Evolutionary conservation across 1,140 invertebrate genomes (phyloP), one percentile per base, ranked within the genome.

Genomic region (Neomicropteryx cornuta): DNA sequence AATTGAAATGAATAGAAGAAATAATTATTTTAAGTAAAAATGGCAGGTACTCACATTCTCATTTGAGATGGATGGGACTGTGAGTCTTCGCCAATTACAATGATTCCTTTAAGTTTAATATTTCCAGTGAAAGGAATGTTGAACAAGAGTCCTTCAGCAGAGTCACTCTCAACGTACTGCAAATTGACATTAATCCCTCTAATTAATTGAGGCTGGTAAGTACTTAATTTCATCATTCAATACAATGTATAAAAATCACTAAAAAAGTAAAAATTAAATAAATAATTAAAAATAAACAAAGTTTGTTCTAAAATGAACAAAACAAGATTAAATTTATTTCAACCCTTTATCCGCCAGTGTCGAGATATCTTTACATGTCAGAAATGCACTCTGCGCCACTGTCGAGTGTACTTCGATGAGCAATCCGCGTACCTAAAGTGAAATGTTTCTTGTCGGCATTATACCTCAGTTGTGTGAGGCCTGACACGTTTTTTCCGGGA

Each of bases 111-210:
- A 29, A 97, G 63, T 63, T 97, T 97, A 1, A 97, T 73, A 70
- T 89, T 89, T 16, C 91, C 93, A 29, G 87, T 91, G 56, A 97
- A 96, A 39, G 92, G 92, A 52, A 97, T 90, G 61, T 95, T 95
- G 55, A 97, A 92, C 1, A 97, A 62, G 4, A 97, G 66, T 68
- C 97, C 93, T 63, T 89, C 83, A 71, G 97, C 93, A 8, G 76
- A 79, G 75, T 96, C 92, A 70, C 91, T 95, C 68, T 95, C 83
- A 1, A 97, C 93, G 75, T 69, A 91, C 87, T 95, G 57, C 14
- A 68, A 69, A 43, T 48, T 48, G n/a, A n/a, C n/a, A n/a, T n/a
- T n/a, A n/a, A 48, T 45, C 46, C 45, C 45, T 21, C n/a, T 23
- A 20, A 36, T 10, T 29, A 36, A 17, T 22, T 2, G 8, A 23